These are phyloP conservation scores for Frankliniella intonsa DNA, from an alignment of 2,888 invertebrate genomes.

Conservation along the genomic window DNA sequence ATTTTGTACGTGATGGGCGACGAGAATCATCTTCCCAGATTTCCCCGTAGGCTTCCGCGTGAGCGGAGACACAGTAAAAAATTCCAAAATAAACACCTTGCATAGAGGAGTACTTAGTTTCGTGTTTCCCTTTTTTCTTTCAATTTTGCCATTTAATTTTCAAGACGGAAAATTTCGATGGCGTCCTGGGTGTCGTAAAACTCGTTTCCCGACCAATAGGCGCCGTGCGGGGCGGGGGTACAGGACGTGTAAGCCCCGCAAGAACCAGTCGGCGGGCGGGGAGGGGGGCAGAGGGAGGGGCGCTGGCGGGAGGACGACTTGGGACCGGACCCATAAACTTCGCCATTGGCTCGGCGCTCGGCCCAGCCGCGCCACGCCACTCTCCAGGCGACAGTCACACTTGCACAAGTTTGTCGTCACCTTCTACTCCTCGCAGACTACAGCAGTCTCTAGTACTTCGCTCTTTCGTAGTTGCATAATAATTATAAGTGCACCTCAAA, in stretches of 20 bases:
- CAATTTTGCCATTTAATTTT: too few species aligned
- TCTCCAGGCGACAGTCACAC: not conserved
- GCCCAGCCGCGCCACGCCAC: not conserved
- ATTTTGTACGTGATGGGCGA: constrained; percentile 5
- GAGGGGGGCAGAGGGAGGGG: not conserved
- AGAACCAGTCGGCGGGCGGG: not conserved
- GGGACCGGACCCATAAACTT: constrained; percentile 16
- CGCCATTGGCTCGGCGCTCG: constrained; percentile 13
- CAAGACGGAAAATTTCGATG: not conserved
- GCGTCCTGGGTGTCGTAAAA: not conserved
- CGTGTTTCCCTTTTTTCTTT: too few species aligned
- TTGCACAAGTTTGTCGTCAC: too few species aligned
- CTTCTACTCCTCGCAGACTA: too few species aligned
- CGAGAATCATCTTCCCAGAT: not conserved
- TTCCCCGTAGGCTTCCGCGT: too few species aligned
- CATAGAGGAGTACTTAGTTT: too few species aligned
- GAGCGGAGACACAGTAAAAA: too few species aligned
- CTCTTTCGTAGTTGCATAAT: too few species aligned
- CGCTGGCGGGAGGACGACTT: not conserved
- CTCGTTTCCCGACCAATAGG: not conserved
- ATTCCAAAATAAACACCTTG: too few species aligned
- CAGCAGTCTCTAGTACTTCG: too few species aligned
- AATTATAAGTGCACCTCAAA: too few species aligned
- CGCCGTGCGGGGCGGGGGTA: not conserved
- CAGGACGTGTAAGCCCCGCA: not conserved